Base-by-base conservation (phyloP, 1,140 invertebrate genomes). In the Muscidifurax raptorellus region DNA sequence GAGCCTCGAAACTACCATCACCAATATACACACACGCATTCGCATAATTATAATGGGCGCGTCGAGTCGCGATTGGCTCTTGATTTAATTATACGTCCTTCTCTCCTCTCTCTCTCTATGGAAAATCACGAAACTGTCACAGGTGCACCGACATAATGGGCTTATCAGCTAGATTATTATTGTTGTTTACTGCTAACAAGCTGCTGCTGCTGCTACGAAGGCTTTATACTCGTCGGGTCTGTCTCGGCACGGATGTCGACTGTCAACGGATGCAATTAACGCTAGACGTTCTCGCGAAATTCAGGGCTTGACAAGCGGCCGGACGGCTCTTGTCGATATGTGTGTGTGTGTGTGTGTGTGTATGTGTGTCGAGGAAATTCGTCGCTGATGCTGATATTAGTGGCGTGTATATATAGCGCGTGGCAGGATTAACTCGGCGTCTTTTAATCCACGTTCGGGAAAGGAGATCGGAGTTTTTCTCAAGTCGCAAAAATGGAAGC, bases 61-160 rank as follows among this genome's bases (percentile, higher is more conserved):
- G 67, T 69, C 27, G 67, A 69, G 25, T 27, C 67, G 30, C 67
- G 36, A 82, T 82, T 76, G 81, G 32, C 69, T 82, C 47, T 82
- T 66, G 72, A 82, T 66, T 82, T 76, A 82, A 82, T 59, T 72
- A 75, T 75, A n/a, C 36, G 71, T 4, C 71, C 18, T 25, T 69
- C 12, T 3, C 22, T 47, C 22, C 15, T 10, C 36, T n/a, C 25
- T 75, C 12, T 30, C 32, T 4, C 22, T 30, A n/a, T 25, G 66
- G 67, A 69, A 71, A 80, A 71, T 67, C 27, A 40, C 6, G 59
- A 32, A 77, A 77, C 40, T 64, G 75, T 77, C 77, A 30, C 66
- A 74, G 28, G 10, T 74, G 74, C 40, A 28, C 18, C 36, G 44
- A 2, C 3, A 74, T 74, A 74, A 74, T 28, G 36, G 25, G 74